Percentiles rank a stretch among this genome's conserved stretches.
Conservation (phyloP, 1,140 invertebrate genomes). For the Piezodorus guildinii region DNA sequence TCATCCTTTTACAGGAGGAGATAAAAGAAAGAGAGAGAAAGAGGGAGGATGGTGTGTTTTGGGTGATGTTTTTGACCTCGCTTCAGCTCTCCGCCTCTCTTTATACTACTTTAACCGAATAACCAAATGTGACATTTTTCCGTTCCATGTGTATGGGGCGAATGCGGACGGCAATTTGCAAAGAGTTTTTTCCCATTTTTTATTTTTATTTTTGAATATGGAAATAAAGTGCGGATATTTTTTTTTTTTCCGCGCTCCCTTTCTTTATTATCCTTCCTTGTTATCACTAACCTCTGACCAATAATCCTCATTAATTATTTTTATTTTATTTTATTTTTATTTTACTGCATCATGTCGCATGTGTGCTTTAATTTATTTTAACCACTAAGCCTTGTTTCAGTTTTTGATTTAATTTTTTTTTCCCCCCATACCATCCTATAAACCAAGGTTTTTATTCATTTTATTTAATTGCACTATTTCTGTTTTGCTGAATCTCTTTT, state of each 20-base stretch:
- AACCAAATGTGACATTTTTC: constrained; percentile 48
- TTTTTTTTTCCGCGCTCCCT: constrained; percentile 20
- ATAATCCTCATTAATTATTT: constrained; percentile 35
- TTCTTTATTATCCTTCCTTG: constrained; percentile 12
- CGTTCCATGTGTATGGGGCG: constrained; percentile 52
- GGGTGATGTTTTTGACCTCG: constrained; percentile 22
- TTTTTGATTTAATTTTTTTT: constrained; percentile 43
- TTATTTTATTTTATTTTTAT: constrained; percentile 37
- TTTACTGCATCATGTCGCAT: constrained; percentile 29
- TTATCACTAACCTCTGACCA: neutral
- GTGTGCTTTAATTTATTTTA: constrained; percentile 35
- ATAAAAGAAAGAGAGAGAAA: constrained; percentile 19
- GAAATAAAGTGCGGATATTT: constrained; percentile 15
- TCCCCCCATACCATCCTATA: constrained; percentile 24
- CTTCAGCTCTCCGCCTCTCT: constrained; percentile 10
- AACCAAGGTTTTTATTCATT: constrained; percentile 28
- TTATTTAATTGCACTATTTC: constrained; percentile 60
- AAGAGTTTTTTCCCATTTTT: constrained; percentile 13
- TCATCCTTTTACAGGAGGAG: constrained; percentile 22
- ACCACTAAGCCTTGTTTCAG: constrained; percentile 41
- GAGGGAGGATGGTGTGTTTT: constrained; percentile 19
- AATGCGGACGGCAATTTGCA: constrained; percentile 22
- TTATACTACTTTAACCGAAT: constrained; percentile 14
- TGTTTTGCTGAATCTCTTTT: constrained; percentile 46
- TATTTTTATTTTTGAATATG: constrained; percentile 22